Conservation (phyloP, 2,888 invertebrate genomes). For the Panopea generosa region DNA sequence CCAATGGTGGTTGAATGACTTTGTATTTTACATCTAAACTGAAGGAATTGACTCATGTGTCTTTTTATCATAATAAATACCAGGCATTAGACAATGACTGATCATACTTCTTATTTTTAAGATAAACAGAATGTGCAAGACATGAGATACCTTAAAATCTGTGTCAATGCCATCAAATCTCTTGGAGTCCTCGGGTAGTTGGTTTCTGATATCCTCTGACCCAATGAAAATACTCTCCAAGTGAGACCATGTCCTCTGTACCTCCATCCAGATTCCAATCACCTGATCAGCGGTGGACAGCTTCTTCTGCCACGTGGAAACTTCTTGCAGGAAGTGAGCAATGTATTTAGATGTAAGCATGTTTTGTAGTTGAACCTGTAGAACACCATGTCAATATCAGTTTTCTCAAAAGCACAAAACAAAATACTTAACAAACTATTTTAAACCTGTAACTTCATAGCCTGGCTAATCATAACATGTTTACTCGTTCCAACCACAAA, state of each 20-base stretch:
- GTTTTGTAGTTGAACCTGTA: constrained; percentile 95
- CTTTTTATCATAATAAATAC: too few relatives aligned
- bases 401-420: not conserved
- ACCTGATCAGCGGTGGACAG: constrained; percentile 96
- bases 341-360: constrained; percentile 98
- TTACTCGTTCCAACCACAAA: too few relatives aligned
- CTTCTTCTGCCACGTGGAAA: constrained; percentile 96
- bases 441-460: too few relatives aligned
- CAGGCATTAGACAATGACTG: too few relatives aligned
- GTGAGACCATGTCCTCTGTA: constrained; percentile 98
- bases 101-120: too few relatives aligned
- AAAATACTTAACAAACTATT: not conserved
- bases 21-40: too few relatives aligned
- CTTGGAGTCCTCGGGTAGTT: constrained; percentile 95
- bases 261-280: constrained; percentile 90
- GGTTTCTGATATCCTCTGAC: constrained; percentile 97
- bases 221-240: constrained; percentile 99
- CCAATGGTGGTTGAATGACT: too few relatives aligned
- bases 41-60: too few relatives aligned
- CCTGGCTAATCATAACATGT: too few relatives aligned
- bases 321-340: constrained; percentile 96
- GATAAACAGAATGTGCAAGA: too few relatives aligned
- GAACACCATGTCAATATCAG: not conserved
- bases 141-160: constrained; percentile 94
- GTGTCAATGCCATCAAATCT: constrained; percentile 95